Percentiles rank a stretch among this genome's conserved stretches.
Evolutionary conservation across 2,888 invertebrate genomes (phyloP).

Genomic region (Slavum lentiscoides): DNA sequence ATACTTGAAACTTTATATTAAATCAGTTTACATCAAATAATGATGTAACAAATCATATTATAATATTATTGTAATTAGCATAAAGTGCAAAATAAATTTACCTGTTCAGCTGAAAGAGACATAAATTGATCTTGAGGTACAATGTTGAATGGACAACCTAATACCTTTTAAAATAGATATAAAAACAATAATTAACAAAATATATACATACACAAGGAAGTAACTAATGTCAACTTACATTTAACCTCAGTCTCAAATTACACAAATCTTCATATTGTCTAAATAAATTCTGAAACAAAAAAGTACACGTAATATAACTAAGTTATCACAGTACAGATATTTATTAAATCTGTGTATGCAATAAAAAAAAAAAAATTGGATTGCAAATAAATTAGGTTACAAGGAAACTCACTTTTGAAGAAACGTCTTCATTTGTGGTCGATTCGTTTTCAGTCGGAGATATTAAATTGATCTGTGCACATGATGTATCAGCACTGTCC

Average conservation of each 20-base stretch:
- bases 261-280: conserved; percentile 54
- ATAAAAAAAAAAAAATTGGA: not conserved
- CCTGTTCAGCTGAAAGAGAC: conserved; percentile 55
- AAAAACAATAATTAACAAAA: not conserved
- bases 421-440: conserved; percentile 23
- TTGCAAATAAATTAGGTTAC: too few relatives aligned
- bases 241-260: conserved; percentile 50
- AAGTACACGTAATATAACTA: not conserved
- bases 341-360: not conserved
- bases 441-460: conserved; percentile 29
- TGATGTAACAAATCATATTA: not conserved
- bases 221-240: conserved; percentile 46
- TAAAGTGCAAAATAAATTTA: conserved; percentile 22
- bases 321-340: not conserved
- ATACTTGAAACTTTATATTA: too few relatives aligned
- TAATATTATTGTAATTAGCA: not conserved
- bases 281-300: conserved; percentile 51
- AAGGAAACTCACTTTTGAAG: conserved; percentile 33
- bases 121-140: conserved; percentile 55
- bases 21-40: not conserved
- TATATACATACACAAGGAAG: not conserved
- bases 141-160: conserved; percentile 52
- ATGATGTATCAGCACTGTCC: conserved; percentile 48
- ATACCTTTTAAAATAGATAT: conserved; percentile 34
- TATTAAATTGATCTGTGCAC: conserved; percentile 30